phyloP scores from a whole-genome alignment of 2,797 vertebrate species.

The Sparidentex hasta region DNA sequence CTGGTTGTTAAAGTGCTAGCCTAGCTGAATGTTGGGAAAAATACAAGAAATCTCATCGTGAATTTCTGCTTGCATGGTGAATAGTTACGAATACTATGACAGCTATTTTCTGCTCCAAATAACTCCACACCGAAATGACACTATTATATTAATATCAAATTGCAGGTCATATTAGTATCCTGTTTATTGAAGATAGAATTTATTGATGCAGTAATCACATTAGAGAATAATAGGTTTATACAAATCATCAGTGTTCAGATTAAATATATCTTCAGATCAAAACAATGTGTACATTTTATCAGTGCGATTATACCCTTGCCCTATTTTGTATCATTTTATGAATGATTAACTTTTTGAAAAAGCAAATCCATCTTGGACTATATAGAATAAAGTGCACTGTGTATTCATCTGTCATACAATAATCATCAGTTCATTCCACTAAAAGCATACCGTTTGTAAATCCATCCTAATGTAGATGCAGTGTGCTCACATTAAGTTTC shows the following conservation, averaged over 20 bases:
- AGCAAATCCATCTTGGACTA: not conserved
- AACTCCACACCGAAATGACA: not conserved
- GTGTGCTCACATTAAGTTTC: not conserved
- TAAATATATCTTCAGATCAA: conserved; percentile 25
- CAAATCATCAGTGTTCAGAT: conserved; percentile 36
- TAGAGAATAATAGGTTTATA: conserved; percentile 13
- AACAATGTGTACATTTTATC: not conserved
- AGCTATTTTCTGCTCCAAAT: not conserved
- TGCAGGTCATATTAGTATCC: not conserved
- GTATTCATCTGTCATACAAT: not conserved
- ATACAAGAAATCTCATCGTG: not conserved
- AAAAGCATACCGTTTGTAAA: not conserved
- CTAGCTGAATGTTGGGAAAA: not conserved
- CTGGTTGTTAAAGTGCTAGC: no score
- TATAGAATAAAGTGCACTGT: not conserved
- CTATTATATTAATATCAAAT: not conserved
- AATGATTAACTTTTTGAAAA: not conserved
- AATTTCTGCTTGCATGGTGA: not conserved
- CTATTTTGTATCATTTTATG: not conserved
- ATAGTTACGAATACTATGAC: conserved; percentile 1
- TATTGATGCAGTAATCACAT: conserved; percentile 15
- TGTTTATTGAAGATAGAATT: conserved; percentile 56
- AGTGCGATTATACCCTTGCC: not conserved
- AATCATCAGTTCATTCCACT: conserved; percentile 8
- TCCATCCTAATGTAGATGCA: not conserved